Percentiles rank a stretch among this genome's conserved stretches.
Conservation (phyloP, 2,797 vertebrate genomes). For the Siniperca scherzeri region DNA sequence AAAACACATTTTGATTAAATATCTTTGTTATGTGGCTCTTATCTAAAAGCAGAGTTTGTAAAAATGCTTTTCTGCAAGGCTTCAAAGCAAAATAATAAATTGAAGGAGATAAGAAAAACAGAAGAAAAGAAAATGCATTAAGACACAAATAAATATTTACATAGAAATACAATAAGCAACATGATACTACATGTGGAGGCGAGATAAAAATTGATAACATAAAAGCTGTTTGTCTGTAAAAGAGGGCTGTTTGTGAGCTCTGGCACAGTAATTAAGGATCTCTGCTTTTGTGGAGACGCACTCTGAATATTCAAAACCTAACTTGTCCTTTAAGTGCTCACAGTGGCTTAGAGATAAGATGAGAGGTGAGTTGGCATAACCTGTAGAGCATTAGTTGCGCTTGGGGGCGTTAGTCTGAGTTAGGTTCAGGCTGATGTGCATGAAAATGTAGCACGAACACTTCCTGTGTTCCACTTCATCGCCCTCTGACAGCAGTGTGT, state of each 20-base stretch:
- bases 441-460: conserved; percentile 37
- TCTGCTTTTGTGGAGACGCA: conserved; percentile 10
- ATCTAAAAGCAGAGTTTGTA: conserved; percentile 13
- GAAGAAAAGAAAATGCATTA: not conserved
- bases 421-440: conserved; percentile 30
- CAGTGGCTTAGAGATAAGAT: conserved; percentile 23
- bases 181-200: not conserved
- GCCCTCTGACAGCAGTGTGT: conserved; percentile 46
- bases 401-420: not conserved
- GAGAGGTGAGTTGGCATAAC: conserved; percentile 5
- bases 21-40: conserved; percentile 1
- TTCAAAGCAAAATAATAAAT: conserved; percentile 14
- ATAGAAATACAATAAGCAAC: conserved; percentile 10
- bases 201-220: conserved; percentile 21
- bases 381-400: conserved; percentile 21
- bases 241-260: conserved; percentile 19
- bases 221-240: conserved; percentile 16
- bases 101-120: not conserved
- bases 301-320: conserved; percentile 42
- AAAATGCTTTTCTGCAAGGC: not conserved
- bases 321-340: conserved; percentile 17
- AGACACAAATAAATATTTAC: not conserved
- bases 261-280: conserved; percentile 36
- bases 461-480: conserved; percentile 35
- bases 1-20: conserved; percentile 20